Evolutionary conservation across 2,113 vertebrate genomes (phyloP).

Genomic region (Pterocles burchelli): DNA sequence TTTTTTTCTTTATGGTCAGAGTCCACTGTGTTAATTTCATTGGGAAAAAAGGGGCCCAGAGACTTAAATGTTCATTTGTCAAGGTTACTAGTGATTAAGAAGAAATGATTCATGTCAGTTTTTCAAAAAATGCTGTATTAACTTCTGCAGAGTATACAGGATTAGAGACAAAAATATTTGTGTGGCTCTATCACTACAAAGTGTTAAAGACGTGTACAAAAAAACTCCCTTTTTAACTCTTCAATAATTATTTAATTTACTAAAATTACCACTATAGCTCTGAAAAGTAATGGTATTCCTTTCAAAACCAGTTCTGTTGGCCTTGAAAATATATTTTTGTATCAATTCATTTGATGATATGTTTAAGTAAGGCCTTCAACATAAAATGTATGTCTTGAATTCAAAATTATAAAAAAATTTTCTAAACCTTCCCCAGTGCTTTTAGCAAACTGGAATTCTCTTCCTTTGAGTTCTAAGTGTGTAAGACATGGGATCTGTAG

Average conservation of each 20-base stretch:
- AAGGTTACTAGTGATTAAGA: neutral
- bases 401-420: neutral
- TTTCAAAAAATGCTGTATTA: neutral
- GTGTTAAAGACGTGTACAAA: fast-evolving
- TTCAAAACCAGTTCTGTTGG: neutral
- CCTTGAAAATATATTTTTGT: neutral
- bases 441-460: neutral
- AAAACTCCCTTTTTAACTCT: neutral
- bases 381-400: neutral
- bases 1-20: neutral
- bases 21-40: neutral
- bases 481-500: neutral
- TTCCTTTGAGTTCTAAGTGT: neutral
- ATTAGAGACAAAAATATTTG: neutral
- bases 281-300: neutral
- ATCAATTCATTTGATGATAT: neutral
- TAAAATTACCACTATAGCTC: neutral
- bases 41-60: neutral
- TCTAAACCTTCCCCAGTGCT: neutral
- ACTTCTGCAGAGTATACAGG: neutral
- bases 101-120: neutral
- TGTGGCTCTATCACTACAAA: neutral
- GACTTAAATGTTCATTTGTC: neutral
- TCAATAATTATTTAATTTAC: neutral
- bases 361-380: neutral